Conservation (phyloP, 1,140 invertebrate species). For the Caenorhabditis elegans region WBcel235 BX284606.5:6285501-6286000, state of each 20-base stretch:
- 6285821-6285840: constrained; percentile 43
- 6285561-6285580: neutral
- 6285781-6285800: neutral
- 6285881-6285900: constrained; percentile 45
- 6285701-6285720: neutral
- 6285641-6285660: constrained; percentile 33
- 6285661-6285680: constrained; percentile 28
- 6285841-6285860: constrained; percentile 32
- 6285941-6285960: constrained; percentile 53
- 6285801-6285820: constrained; percentile 27
- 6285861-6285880: constrained; percentile 43
- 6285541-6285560: constrained; percentile 34
- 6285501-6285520: constrained; percentile 33
- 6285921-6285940: constrained; percentile 41
- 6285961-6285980: constrained; percentile 48
- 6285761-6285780: neutral
- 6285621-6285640: constrained; percentile 25
- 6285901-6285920: constrained; percentile 42
- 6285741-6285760: constrained; percentile 12
- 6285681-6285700: constrained; percentile 23
- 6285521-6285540: constrained; percentile 34
- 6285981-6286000: constrained; percentile 47
- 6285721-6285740: constrained; percentile 32
- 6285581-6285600: no score
- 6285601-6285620: constrained; percentile 33